Evolutionary conservation across 37 sponge, comb jelly and placozoan genomes (phyloP).

Genomic region (Dysidea cf. avara): DNA sequence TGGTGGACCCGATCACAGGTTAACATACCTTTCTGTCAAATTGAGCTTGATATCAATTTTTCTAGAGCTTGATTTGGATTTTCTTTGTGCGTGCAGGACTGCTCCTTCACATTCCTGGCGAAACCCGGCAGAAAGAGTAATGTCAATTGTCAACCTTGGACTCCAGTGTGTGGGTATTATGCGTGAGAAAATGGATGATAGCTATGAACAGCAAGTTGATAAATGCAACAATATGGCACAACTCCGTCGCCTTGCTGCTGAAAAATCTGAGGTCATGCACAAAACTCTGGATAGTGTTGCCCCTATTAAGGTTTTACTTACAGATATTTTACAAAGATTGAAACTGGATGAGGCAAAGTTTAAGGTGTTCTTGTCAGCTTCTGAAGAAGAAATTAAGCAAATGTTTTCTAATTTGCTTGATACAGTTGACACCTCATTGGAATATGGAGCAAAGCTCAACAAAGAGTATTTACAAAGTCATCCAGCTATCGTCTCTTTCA

Average conservation of each 20-base stretch:
- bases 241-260: constrained; percentile 24
- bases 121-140: constrained; percentile 15
- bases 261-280: constrained; percentile 19
- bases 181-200: constrained; percentile 22
- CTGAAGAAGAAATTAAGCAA: constrained; percentile 6
- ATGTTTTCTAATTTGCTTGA: constrained; percentile 2
- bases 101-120: neutral
- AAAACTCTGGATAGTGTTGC: constrained; percentile 17
- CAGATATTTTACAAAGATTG: constrained; percentile 20
- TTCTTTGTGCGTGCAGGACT: constrained; percentile 3
- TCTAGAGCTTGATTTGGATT: constrained; percentile 12
- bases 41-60: constrained; percentile 3
- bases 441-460: neutral
- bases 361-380: constrained; percentile 2
- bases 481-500: constrained; percentile 4
- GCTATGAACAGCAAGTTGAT: constrained; percentile 27
- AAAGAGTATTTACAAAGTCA: constrained; percentile 3
- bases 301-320: constrained; percentile 31
- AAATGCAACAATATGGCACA: constrained; percentile 41
- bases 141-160: constrained; percentile 46
- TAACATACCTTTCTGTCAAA: constrained; percentile 4
- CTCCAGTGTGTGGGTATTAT: constrained; percentile 50
- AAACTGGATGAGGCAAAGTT: constrained; percentile 15
- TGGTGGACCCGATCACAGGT: constrained; percentile 22
- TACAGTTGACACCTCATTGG: constrained; percentile 10